A percentile compares a stretch with the other conserved stretches of the same genome.
phyloP scores from a whole-genome alignment of 2,888 invertebrate species.

The Platycheirus rosarum region DNA sequence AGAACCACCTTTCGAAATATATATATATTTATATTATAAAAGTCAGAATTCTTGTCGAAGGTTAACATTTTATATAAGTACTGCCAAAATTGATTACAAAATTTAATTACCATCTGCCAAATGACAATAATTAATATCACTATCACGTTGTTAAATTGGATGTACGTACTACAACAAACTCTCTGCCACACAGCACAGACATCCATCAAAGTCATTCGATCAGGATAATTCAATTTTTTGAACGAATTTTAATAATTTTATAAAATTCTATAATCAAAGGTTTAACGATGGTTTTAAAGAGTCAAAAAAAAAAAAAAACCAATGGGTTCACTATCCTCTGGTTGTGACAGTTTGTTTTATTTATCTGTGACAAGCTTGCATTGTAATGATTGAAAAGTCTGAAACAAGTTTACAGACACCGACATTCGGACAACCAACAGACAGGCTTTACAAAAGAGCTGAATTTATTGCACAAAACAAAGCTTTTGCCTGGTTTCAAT shows the following conservation, averaged over 20 bases:
- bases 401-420: constrained; percentile 7
- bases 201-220: not conserved
- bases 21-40: too few relatives aligned
- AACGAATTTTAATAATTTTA: not conserved
- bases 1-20: too few relatives aligned
- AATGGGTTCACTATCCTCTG: constrained; percentile 1
- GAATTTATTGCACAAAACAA: not conserved
- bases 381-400: constrained; percentile 5
- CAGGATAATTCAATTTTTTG: constrained; percentile 2
- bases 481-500: constrained; percentile 3
- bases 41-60: too few relatives aligned
- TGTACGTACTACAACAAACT: too few relatives aligned
- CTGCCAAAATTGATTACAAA: too few relatives aligned
- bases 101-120: too few relatives aligned
- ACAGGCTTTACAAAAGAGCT: not conserved
- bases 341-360: not conserved
- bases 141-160: too few relatives aligned
- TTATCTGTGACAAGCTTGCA: not conserved
- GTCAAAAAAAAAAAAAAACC: too few relatives aligned
- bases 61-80: too few relatives aligned
- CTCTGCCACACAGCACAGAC: too few relatives aligned
- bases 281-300: not conserved
- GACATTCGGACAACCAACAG: not conserved
- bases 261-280: not conserved
- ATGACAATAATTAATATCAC: too few relatives aligned